These are phyloP conservation scores for Drosophila chauvacae DNA, from an alignment of 1,140 invertebrate genomes.

Conservation along the genomic window DNA sequence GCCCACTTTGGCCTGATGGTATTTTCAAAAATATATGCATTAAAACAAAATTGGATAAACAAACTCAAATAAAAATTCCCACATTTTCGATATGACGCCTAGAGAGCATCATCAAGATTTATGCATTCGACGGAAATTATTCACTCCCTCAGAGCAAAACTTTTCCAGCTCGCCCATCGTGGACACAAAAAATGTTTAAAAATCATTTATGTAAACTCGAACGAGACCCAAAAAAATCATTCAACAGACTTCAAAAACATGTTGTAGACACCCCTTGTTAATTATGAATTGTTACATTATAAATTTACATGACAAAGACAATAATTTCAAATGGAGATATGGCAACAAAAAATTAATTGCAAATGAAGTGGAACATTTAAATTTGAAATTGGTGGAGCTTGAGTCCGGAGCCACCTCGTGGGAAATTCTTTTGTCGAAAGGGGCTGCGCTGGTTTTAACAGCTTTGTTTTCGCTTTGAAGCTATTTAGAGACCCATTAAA, in stretches of 20 bases:
- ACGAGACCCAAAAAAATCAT: constrained; percentile 8
- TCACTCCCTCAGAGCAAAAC: constrained; percentile 41
- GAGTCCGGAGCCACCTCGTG: constrained; percentile 10
- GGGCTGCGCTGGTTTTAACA: constrained; percentile 22
- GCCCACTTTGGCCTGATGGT: background rate
- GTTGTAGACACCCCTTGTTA: constrained; percentile 9
- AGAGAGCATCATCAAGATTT: constrained; percentile 24
- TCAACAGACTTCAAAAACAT: constrained; percentile 30
- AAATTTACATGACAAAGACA: constrained; percentile 64
- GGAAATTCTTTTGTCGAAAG: background rate
- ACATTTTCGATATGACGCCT: background rate
- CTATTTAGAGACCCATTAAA: constrained; percentile 64
- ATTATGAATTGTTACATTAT: constrained; percentile 27
- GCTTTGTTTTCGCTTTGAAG: constrained; percentile 38
- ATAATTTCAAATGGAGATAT: constrained; percentile 7
- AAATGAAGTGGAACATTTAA: constrained; percentile 57
- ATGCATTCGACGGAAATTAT: constrained; percentile 52
- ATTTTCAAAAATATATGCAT: constrained; percentile 21
- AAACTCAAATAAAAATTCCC: background rate
- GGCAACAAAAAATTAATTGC: constrained; percentile 40
- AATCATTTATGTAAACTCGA: constrained; percentile 64
- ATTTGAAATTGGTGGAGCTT: constrained; percentile 53
- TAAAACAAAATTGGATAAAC: constrained; percentile 3
- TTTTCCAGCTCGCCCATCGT: constrained; percentile 12
- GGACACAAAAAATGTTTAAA: constrained; percentile 28